phyloP scores from a whole-genome alignment of 2,888 invertebrate species.

The Orthonychiurus folsomi region DNA sequence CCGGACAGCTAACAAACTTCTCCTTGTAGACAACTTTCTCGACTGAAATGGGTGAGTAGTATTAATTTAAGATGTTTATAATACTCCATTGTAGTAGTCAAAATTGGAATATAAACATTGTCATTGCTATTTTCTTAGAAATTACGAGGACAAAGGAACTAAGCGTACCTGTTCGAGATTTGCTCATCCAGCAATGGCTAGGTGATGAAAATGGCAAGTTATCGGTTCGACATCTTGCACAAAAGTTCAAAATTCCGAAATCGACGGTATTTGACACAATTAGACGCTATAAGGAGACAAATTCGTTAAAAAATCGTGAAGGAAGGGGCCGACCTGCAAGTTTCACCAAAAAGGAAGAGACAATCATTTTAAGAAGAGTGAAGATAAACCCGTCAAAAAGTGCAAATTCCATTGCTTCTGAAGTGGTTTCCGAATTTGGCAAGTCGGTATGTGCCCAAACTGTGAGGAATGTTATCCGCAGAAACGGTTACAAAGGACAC shows the following conservation, averaged over 20 bases:
- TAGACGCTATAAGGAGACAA: background rate
- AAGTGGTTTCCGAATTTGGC: background rate
- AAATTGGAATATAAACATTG: too few relatives aligned
- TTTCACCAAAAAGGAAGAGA: background rate
- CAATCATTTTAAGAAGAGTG: background rate
- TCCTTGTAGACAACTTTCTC: background rate
- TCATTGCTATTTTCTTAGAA: too few relatives aligned
- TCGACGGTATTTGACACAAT: background rate
- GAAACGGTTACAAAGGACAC: background rate
- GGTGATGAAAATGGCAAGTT: constrained; percentile 3
- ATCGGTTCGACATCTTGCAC: background rate
- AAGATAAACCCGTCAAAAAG: background rate
- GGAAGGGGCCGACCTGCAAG: background rate
- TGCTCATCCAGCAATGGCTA: background rate
- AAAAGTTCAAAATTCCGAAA: background rate
- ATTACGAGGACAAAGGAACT: background rate
- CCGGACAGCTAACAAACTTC: background rate
- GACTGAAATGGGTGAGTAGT: too few relatives aligned
- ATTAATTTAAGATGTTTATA: too few relatives aligned
- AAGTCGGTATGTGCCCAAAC: background rate
- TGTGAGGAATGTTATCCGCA: background rate
- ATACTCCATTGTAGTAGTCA: too few relatives aligned
- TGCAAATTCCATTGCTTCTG: background rate
- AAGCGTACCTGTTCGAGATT: background rate
- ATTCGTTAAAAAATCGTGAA: background rate